Conservation (phyloP, 2,888 invertebrate species). For the Sepiola atlantica region DNA sequence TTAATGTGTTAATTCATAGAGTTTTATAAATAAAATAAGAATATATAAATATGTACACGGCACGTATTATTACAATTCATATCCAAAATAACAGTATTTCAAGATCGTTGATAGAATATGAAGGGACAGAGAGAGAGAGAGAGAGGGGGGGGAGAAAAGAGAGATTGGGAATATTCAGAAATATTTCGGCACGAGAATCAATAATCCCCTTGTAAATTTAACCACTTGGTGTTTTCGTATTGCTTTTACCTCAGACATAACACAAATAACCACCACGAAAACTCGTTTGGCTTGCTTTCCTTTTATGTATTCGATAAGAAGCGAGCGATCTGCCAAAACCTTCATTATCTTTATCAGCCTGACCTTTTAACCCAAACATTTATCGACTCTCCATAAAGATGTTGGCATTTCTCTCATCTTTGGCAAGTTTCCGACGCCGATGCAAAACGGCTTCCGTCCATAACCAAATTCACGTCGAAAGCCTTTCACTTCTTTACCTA, state of each 20-base stretch:
- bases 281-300: neutral
- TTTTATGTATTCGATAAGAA: neutral
- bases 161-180: neutral
- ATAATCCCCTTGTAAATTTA: neutral
- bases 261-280: neutral
- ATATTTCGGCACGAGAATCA: neutral
- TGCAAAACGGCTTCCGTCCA: neutral
- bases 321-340: neutral
- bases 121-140: neutral
- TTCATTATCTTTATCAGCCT: neutral
- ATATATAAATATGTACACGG: no score
- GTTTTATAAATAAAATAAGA: no score
- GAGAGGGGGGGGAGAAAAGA: no score
- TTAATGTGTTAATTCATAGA: no score
- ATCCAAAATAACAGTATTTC: no score
- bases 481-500: neutral
- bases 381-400: neutral
- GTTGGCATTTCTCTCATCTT: neutral
- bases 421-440: neutral
- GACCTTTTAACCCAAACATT: slow-evolving; percentile 20
- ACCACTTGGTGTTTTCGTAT: neutral
- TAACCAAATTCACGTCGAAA: neutral
- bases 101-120: no score
- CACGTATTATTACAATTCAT: no score
- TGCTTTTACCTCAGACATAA: neutral